Conservation (phyloP, 2,113 vertebrate genomes). For the Lepus timidus region DNA sequence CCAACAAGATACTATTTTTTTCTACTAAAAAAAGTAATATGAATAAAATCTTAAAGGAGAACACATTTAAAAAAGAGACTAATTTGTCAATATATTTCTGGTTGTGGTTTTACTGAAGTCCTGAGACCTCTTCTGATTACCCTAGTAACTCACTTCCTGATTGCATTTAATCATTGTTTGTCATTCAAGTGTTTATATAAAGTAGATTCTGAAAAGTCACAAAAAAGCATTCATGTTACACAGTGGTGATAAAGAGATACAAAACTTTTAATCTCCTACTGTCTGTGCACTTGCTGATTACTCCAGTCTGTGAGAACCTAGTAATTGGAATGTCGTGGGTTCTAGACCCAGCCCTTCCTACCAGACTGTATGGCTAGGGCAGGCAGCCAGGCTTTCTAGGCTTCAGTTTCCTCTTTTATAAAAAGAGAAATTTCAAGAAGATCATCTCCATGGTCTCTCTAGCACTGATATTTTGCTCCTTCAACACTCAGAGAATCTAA, state of each 20-base stretch:
- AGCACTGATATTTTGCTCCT: constrained; percentile 15
- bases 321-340: neutral
- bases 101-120: neutral
- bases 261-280: neutral
- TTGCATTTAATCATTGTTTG: constrained; percentile 3
- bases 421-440: constrained; percentile 23
- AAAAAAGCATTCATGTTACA: neutral
- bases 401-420: constrained; percentile 23
- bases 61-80: neutral
- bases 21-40: constrained; percentile 19
- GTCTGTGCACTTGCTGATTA: neutral
- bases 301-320: neutral
- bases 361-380: neutral
- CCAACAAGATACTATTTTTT: neutral
- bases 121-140: neutral
- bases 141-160: neutral
- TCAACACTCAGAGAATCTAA: constrained; percentile 48
- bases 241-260: neutral
- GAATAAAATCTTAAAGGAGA: neutral
- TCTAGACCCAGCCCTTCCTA: neutral
- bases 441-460: constrained; percentile 46
- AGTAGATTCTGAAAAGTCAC: neutral
- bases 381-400: neutral
- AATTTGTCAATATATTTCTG: constrained; percentile 12
- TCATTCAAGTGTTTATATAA: neutral